Base-by-base conservation (phyloP, 2,888 invertebrate species). In the Lasioglossum lativentre region DNA sequence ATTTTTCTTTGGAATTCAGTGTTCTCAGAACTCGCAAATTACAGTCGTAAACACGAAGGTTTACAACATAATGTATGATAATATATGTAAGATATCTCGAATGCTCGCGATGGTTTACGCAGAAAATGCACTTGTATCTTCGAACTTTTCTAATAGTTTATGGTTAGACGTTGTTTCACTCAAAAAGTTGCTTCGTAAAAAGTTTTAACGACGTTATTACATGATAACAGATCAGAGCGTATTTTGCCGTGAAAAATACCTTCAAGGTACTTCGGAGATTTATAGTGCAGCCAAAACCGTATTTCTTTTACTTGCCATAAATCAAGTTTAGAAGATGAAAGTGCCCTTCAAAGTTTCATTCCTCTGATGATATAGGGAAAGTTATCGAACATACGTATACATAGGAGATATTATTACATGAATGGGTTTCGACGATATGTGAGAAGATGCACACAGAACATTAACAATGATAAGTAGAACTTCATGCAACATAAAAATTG, bases 121-220 rank as follows among this genome's bases (percentile, higher is more conserved):
- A 34, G 66, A 19, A 34, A 23, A 16, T 66, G 34, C 66, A 34
- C 66, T 66, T 66, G 66, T 34, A 66, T 34, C 34, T 23, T 30
- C 30, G 66, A 63, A 66, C 34, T 66, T 66, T 23, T 10, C 34
- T 66, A 34, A 66, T 66, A 34, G 66, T 66, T 66, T 66, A 34
- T 10, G 34, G 66, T 66, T 66, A 66, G 34, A 66, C 16, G 66
- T 8, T 66, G 30, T 30, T 5, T 66, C 34, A 19, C 30, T 66
- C 34, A 8, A 66, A 66, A 66, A 66, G 34, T 66, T 34, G 34
- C 66, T 66, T 34, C 34, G 66, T 34, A 66, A 66, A 34, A 66
- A 66, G 66, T 66, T 66, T 66, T 66, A 66, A 66, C 66, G 66
- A 66, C 66, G 66, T 66, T 66, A 66, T 66, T 34, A 66, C 66